Evolutionary conservation across 2,888 invertebrate genomes (phyloP), one percentile per base, ranked within the genome.

Genomic region (Lithophane semibrunnea): DNA sequence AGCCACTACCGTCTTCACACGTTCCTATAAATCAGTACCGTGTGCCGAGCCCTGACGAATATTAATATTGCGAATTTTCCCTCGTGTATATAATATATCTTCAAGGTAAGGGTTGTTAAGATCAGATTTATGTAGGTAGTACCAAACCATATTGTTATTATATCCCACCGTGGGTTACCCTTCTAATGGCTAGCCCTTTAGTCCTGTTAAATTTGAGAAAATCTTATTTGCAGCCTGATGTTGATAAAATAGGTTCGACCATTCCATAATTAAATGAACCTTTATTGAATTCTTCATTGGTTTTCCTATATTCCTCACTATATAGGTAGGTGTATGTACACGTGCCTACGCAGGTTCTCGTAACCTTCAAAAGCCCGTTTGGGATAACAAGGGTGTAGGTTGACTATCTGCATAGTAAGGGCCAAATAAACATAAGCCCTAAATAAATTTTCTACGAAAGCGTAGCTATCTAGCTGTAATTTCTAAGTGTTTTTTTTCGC

Each of bases 1-100:
- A 81, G 37, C 54, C 68, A 75, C 65, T 74, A 66, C 71, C 63
- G 47, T 77, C 70, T 72, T 67, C 63, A 24, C 58, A 44, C 69
- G 56, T 71, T 69, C 73, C 24, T 66, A 84, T 88, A 82, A 83
- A 88, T 85, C 83, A 86, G 66, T 74, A 75, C 75, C 74, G 67
- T 74, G 44, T 75, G 56, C 49, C 49, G 64, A 77, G 42, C 24
- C 65, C 78, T 71, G 77, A 73, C 75, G 79, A 73, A 81, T 84
- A 86, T 75, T 80, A 82, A 82, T 85, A 78, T 78, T 64, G 52
- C 63, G 75, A 81, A 75, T 82, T 77, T 77, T 75, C 73, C 77
- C 68, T 73, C 64, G 44, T 77, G 78, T 80, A 64, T 47, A 68
- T 81, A 72, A 77, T 77, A 68, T 81, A 73, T 70, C n/a, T 69